Base-by-base conservation (phyloP, 2,113 vertebrate species). In the Oreochromis tanganicae region DNA sequence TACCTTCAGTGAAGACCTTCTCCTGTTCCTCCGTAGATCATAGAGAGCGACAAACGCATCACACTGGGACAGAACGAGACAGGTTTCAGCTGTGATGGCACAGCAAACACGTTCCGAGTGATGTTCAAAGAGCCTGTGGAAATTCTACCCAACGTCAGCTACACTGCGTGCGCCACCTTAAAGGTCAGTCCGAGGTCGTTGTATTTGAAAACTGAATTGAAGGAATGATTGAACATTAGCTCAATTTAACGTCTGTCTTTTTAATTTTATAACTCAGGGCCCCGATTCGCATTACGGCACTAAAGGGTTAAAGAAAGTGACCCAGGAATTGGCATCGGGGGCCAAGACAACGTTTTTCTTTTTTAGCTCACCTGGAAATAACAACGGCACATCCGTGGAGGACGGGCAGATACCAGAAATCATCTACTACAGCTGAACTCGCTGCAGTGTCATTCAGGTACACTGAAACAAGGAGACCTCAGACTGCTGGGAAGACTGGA, bases 381-480 rank as follows among this genome's bases (percentile, higher is more conserved):
- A 99, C 89, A 99, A 99, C 2, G 98, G 98, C 68, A 99, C 98
- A 7, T 99, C 98, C 2, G 97, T 98, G 96, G 98, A 99, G 95
- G 98, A 99, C 27, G 98, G 98, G 84, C 98, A 99, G 87, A 99
- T 99, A 93, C 98, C 98, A 85, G 98, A 99, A 95, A 99, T 99
- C 85, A 98, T 99, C 93, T 99, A 99, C 96, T 98, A 99, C 90
- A 97, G 95, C 80, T 98, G 96, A 73, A 88, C 83, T 81, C 7
- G 24, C 83, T 52, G 13, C 16, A 1, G 14, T 89, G 87, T 85
- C 83, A 43, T 24, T 75, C 83, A 87, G 84, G 78, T 83, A 84
- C 90, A 82, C 66, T 85, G 71, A 88, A 92, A 87, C 85, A 88
- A 85, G 73, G 83, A 90, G 81, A 94, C 87, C 91, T 90, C 86